Base-by-base conservation (phyloP, 2,888 invertebrate species). In the Drosophila meridiana region DNA sequence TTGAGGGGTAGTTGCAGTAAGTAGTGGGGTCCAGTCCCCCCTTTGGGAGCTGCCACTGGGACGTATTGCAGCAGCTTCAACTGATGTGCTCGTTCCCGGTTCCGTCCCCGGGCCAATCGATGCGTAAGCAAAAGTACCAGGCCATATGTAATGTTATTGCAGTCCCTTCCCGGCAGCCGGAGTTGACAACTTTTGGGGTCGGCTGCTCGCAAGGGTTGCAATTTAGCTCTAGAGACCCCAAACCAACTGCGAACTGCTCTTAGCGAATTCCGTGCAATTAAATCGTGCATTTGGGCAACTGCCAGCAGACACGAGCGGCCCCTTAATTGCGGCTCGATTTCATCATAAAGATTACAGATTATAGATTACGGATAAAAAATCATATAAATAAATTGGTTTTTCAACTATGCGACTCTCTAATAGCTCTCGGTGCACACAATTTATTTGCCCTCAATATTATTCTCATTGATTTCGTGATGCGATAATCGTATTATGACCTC, bases 331-430 rank as follows among this genome's bases (percentile, higher is more conserved):
- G 61, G 70, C 85, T 87, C 89, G 73, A 87, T 87, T 87, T 84
- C 85, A 80, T 67, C 62, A 82, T 76, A 80, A 80, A 83, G 87
- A 89, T 89, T 80, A 62, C 34, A 62, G 43, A 43, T 89, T 80
- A 64, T 40, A 62, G 45, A 47, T 38, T 9, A 32, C 13, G 59
- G 82, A 84, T 82, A 76, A 64, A 69, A 85, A 77, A 69, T 78
- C 83, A 87, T 89, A 82, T 82, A 87, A 87, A 80, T 80, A 80
- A 82, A 89, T 89, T 89, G 80, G 69, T 69, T 83, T 87, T 74
- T 66, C 53, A 79, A 52, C 62, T 45, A 55, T 47, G n/a, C 56
- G 60, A 9, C 61, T 67, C 61, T 67, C 58, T 56, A 67, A 74
- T 76, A 78, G 66, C 61, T 64, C 59, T 30, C 26, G 52, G 43